Percentiles rank a stretch among this genome's conserved stretches.
These are phyloP conservation scores for Drosophila nigrodunni DNA, from an alignment of 1,140 invertebrate species.

Conservation along the genomic window DNA sequence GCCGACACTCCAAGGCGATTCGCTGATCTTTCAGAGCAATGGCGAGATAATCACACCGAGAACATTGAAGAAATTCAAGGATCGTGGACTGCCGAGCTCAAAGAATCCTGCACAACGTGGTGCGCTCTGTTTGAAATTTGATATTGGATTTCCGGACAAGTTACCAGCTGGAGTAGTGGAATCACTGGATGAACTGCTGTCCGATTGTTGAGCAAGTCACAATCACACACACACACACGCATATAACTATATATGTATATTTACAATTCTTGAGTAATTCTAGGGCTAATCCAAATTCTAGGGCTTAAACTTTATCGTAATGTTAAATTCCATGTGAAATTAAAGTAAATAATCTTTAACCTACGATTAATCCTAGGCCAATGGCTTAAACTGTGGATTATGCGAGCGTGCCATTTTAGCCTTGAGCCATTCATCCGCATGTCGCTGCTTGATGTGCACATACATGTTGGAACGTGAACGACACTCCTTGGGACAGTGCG, in stretches of 20 bases:
- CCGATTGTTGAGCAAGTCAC: conserved; percentile 65
- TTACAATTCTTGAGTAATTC: background rate
- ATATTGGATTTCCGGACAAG: conserved; percentile 94
- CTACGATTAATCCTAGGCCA: conserved; percentile 5
- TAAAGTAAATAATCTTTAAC: conserved; percentile 1
- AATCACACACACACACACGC: background rate
- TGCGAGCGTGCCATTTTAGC: conserved; percentile 79
- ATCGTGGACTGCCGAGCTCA: conserved; percentile 92
- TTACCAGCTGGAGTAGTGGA: conserved; percentile 89
- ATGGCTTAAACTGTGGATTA: conserved; percentile 73
- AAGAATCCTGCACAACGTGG: conserved; percentile 92
- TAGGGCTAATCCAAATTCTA: too few species aligned
- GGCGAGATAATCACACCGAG: conserved; percentile 92
- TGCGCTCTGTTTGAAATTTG: conserved; percentile 93
- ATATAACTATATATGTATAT: background rate
- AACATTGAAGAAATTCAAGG: conserved; percentile 89
- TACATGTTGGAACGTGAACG: conserved; percentile 83
- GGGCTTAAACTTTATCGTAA: background rate
- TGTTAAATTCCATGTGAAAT: conserved; percentile 40
- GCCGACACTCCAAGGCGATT: conserved; percentile 91
- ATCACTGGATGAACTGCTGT: conserved; percentile 90
- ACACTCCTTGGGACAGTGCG: conserved; percentile 81
- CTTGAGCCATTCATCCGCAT: conserved; percentile 73
- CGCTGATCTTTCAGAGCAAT: conserved; percentile 87
- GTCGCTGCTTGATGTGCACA: conserved; percentile 79